phyloP scores from a whole-genome alignment of 2,888 invertebrate species.

The Netelia inedita region DNA sequence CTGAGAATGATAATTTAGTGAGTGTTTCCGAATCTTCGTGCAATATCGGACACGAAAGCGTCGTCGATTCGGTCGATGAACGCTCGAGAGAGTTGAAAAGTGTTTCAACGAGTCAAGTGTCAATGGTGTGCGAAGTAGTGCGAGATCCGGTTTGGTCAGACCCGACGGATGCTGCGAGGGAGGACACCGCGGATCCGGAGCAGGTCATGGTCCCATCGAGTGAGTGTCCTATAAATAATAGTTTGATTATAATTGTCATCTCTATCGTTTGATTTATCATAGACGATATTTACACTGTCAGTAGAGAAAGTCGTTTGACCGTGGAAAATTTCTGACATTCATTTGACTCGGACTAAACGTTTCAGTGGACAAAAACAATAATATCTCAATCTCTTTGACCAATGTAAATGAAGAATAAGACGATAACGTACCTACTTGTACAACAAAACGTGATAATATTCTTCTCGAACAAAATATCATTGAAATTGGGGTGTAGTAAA shows the following conservation, averaged over 20 bases:
- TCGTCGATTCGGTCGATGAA: not conserved
- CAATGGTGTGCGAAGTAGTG: conserved; percentile 61
- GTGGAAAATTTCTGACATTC: too few species aligned
- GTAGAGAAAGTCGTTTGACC: too few species aligned
- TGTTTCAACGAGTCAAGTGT: conserved; percentile 16
- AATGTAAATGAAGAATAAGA: too few species aligned
- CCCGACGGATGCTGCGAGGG: conserved; percentile 66
- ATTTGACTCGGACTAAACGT: too few species aligned
- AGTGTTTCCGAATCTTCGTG: not conserved
- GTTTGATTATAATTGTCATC: too few species aligned
- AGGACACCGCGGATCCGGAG: conserved; percentile 79
- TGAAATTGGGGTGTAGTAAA: not conserved
- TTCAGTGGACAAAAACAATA: too few species aligned
- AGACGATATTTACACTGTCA: too few species aligned
- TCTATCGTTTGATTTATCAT: too few species aligned
- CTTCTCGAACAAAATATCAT: conserved; percentile 5
- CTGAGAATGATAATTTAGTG: not conserved
- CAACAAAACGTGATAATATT: too few species aligned
- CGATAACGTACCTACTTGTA: too few species aligned
- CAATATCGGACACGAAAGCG: conserved; percentile 5
- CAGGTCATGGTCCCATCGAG: conserved; percentile 87
- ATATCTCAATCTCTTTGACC: too few species aligned
- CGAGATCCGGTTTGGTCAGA: conserved; percentile 58
- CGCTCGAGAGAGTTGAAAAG: not conserved
- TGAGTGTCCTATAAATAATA: conserved; percentile 76